Evolutionary conservation across 2,113 vertebrate genomes (phyloP).

Genomic region (Columba janthina): DNA sequence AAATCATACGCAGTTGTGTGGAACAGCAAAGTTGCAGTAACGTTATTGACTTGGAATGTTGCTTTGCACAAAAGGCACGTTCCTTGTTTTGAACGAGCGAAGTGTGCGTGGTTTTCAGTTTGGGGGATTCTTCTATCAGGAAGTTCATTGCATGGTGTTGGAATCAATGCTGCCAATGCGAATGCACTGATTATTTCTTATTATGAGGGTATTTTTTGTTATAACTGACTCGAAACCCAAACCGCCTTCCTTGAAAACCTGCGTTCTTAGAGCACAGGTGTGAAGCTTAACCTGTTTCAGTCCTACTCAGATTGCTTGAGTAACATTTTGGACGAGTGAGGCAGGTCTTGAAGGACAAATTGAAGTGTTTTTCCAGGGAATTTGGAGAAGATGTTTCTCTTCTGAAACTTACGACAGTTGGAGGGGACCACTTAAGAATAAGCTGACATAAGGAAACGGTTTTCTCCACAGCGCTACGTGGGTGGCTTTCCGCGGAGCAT

Average conservation of each 20-base stretch:
- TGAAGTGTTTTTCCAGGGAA: background rate
- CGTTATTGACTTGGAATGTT: background rate
- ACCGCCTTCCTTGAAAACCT: background rate
- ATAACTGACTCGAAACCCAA: background rate
- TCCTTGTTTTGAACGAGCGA: background rate
- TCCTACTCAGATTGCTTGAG: background rate
- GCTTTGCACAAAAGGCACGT: background rate
- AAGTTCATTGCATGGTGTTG: background rate
- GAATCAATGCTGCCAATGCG: background rate
- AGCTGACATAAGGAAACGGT: slow-evolving; percentile 23
- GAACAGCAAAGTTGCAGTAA: background rate
- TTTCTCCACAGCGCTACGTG: slow-evolving; percentile 71
- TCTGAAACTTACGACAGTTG: background rate
- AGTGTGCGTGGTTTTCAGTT: background rate
- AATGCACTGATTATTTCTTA: background rate
- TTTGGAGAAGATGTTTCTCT: background rate
- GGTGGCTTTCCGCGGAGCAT: slow-evolving; percentile 86
- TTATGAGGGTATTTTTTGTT: rapidly evolving
- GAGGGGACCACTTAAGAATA: background rate
- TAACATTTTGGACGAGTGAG: rapidly evolving
- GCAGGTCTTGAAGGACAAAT: background rate
- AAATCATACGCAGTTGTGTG: background rate
- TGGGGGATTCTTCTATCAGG: background rate
- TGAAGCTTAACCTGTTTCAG: background rate
- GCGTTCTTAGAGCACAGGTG: background rate